phyloP scores from a whole-genome alignment of 2,888 invertebrate genomes.

The Callyntrura guangdongensis region DNA sequence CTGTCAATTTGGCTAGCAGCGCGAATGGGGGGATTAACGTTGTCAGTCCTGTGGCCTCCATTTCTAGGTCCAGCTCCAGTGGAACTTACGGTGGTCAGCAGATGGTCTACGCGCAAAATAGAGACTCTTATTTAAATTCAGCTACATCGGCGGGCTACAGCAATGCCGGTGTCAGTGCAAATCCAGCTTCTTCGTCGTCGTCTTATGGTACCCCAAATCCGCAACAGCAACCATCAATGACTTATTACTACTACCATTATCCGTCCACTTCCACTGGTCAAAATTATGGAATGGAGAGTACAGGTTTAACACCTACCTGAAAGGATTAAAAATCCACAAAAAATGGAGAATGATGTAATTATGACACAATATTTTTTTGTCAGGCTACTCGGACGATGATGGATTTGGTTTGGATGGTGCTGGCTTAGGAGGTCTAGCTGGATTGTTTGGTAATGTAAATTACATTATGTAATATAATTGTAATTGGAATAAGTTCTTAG shows the following conservation, averaged over 20 bases:
- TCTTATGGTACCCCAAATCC: slow-evolving; percentile 65
- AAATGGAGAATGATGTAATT: too few relatives aligned
- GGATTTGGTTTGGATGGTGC: slow-evolving; percentile 79
- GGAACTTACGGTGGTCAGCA: too few relatives aligned
- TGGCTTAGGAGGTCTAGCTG: slow-evolving; percentile 79
- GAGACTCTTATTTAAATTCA: slow-evolving; percentile 81
- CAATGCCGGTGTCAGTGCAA: slow-evolving; percentile 44
- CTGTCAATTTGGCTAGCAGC: slow-evolving; percentile 14
- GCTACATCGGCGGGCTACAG: slow-evolving; percentile 78
- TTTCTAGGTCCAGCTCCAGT: slow-evolving; percentile 70
- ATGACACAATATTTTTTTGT: too few relatives aligned
- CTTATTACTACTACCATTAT: slow-evolving; percentile 84
- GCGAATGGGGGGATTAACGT: background rate
- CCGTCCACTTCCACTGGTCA: slow-evolving; percentile 65
- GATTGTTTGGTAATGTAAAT: too few relatives aligned
- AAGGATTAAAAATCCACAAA: background rate
- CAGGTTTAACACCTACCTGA: slow-evolving; percentile 69
- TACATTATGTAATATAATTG: too few relatives aligned
- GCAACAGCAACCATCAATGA: slow-evolving; percentile 82
- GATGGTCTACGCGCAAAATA: slow-evolving; percentile 81
- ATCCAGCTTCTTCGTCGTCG: slow-evolving; percentile 54
- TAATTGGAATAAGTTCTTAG: too few relatives aligned
- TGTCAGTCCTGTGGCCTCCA: slow-evolving; percentile 54
- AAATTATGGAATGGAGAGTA: slow-evolving; percentile 76
- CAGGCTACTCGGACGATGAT: slow-evolving; percentile 82